Base-by-base conservation (phyloP, 2,797 vertebrate genomes). In the Limosa lapponica region DNA sequence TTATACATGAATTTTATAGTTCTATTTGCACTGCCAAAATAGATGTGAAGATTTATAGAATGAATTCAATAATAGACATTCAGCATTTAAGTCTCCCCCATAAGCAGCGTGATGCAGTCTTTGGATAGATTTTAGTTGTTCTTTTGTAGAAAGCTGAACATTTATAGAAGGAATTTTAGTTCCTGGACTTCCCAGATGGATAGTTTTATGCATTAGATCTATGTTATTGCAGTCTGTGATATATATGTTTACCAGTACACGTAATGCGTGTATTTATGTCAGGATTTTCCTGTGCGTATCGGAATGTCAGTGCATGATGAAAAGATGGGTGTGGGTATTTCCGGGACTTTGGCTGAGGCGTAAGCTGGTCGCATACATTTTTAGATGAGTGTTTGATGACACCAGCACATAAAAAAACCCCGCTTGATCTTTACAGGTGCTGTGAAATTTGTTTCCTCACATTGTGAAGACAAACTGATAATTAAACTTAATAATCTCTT, bases 101-200 rank as follows among this genome's bases (percentile, higher is more conserved):
- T 14, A 59, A 23, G 13, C n/a, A 54, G 8, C 6, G 6, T 24
- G 16, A 86, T 46, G 28, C 28, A 61, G 27, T 9, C 18, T 66
- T 72, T 43, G n/a, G 43, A 55, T 7, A 71, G 23, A 43, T 11
- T 74, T 43, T 32, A 58, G 24, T 32, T 19, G 11, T 28, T 36
- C 19, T 39, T 86, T 64, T 77, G 39, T 44, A 36, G 64, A 49
- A 52, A 89, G n/a, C 4, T 57, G 30, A 66, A 54, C 15, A 18
- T 49, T 88, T 69, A 32, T 65, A 15, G 32, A 23, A n/a, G 46
- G 49, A 55, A 49, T 62, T 71, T 4, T 34, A 41, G 19, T 13
- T 41, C 0, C 0, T 12, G 54, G 32, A 22, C 6, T 37, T 66
- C 32, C 13, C 13, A 16, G 22, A 25, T 24, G 2, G 52, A 19